A percentile compares a stretch with the other conserved stretches of the same genome.
Evolutionary conservation across 2,888 invertebrate genomes (phyloP).

Genomic region (Polietes domitor): DNA sequence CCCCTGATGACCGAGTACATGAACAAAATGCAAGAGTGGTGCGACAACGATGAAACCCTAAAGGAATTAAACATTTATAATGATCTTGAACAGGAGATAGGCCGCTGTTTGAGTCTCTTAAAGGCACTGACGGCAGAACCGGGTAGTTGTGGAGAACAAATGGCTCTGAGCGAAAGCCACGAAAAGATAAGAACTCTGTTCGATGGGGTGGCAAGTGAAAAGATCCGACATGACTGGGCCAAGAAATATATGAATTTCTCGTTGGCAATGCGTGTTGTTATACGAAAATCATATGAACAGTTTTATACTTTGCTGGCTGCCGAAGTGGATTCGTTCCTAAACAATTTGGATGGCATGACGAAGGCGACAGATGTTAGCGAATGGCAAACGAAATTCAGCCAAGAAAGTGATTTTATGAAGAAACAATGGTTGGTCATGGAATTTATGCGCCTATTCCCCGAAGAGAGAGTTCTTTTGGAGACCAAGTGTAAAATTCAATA

Average conservation of each 20-base stretch:
- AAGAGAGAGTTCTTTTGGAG: background rate
- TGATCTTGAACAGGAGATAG: background rate
- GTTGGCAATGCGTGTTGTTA: background rate
- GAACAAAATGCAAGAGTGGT: background rate
- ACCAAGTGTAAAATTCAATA: too few species aligned
- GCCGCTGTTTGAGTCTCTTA: background rate
- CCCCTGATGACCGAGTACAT: background rate
- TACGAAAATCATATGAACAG: background rate
- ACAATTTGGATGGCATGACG: background rate
- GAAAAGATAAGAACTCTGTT: background rate
- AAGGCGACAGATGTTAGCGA: background rate
- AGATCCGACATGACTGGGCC: background rate
- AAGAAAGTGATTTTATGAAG: background rate
- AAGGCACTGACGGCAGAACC: background rate
- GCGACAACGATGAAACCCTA: background rate
- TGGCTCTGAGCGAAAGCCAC: background rate
- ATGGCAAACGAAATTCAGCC: background rate
- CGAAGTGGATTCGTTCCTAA: background rate
- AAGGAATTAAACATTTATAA: background rate
- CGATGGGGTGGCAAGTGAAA: background rate
- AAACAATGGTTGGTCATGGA: background rate
- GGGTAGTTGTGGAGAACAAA: background rate
- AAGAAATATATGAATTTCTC: background rate
- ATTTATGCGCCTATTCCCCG: background rate
- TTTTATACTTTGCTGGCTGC: background rate